Evolutionary conservation across 2,888 invertebrate genomes (phyloP), one percentile per base, ranked within the genome.

Genomic region (Andrena bicolor): DNA sequence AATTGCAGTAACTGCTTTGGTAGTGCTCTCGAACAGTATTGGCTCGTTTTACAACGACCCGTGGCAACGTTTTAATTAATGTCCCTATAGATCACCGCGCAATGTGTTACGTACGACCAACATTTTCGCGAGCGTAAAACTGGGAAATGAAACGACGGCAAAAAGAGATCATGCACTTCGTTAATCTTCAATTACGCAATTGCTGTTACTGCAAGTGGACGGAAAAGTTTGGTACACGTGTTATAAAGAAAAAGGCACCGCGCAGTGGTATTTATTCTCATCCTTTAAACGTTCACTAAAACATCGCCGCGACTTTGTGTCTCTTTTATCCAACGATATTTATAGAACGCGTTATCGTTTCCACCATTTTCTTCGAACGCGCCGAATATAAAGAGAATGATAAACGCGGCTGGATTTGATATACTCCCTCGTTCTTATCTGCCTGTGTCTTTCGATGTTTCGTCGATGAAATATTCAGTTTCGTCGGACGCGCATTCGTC

Each of bases 391-490:
- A 58, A 32, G 58, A 20, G 51, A 35, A 66, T 30, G 26, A 28
- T 41, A 61, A 80, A 66, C 26, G 16, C 64, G 35, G n/a, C 5
- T 6, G 41, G 49, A 68, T 64, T 65, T 65, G 68, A 85, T 76
- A 80, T 65, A 70, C 64, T 68, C 35, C 41, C 23, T 4, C n/a
- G n/a, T 20, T 32, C 13, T 58, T 28, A 41, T 69, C 23, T 13
- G 13, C 16, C 53, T 41, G 2, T 20, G 35, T 56, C 64, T 77
- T 76, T 51, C 68, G 63, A 77, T 66, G 61, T 75, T 73, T 64
- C 72, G 64, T 61, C 76, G 72, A 80, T 85, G 65, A 81, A 86
- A 87, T 83, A 85, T 87, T 83, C 87, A 81, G 56, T 30, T 65
- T 32, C 8, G 20, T 20, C 32, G 32, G 58, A 51, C 58, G 60